phyloP scores from a whole-genome alignment of 2,113 vertebrate species.

The Puma concolor region DNA sequence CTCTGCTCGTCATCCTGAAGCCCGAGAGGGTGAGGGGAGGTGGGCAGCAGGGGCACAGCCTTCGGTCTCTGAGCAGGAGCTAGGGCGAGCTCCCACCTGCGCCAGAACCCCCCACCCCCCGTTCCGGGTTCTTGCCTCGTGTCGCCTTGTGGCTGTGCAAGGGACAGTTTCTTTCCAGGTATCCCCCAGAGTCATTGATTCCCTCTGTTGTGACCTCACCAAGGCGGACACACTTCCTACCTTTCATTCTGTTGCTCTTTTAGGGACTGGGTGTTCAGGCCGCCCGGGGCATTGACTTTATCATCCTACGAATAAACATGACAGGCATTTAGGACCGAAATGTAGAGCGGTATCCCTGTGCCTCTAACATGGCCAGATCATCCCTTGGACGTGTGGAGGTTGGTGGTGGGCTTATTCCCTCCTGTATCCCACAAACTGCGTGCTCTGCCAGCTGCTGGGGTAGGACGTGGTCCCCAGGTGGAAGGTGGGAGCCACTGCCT shows the following conservation, averaged over 20 bases:
- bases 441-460: neutral
- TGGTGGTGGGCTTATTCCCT: neutral
- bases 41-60: neutral
- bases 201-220: neutral
- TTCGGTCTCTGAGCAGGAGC: neutral
- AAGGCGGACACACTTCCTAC: neutral
- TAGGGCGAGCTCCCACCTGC: neutral
- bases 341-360: fast-evolving
- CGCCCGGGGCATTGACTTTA: neutral
- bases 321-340: too few species aligned
- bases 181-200: too few species aligned
- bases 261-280: too few species aligned
- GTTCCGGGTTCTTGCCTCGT: too few species aligned
- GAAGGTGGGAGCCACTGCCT: neutral
- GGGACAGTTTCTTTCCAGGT: neutral
- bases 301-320: neutral
- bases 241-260: neutral
- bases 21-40: neutral
- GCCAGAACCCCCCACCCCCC: too few species aligned
- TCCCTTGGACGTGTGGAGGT: fast-evolving
- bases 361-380: neutral
- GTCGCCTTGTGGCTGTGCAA: fast-evolving
- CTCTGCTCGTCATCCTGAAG: neutral
- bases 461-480: fast-evolving
- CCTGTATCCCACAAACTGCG: neutral